Evolutionary conservation across 92 coral and sea anemone species (phyloP).

Genomic region (Parazoanthus darwini): DNA sequence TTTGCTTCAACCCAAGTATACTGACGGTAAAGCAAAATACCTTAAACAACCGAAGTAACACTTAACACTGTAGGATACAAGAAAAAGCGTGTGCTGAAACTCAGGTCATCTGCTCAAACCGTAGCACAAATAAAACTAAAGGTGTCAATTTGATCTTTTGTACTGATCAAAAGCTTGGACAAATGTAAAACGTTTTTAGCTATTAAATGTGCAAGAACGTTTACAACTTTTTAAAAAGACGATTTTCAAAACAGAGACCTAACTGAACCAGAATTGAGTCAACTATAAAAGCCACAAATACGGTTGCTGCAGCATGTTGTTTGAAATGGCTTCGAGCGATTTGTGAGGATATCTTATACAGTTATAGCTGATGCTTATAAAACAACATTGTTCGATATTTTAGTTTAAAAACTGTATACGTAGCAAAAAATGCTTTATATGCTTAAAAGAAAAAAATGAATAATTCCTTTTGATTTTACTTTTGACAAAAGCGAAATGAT

Average conservation of each 20-base stretch:
- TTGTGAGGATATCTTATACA: neutral
- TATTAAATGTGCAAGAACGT: neutral
- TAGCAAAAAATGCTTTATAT: too few species aligned
- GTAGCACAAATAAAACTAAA: too few species aligned
- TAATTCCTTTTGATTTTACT: too few species aligned
- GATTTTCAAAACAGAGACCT: too few species aligned
- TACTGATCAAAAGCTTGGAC: neutral
- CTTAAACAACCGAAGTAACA: neutral
- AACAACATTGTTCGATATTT: neutral
- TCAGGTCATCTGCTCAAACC: neutral
- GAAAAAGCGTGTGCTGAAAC: neutral
- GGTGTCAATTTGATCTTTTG: neutral
- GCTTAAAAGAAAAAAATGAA: too few species aligned
- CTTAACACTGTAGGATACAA: neutral
- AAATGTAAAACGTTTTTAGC: neutral
- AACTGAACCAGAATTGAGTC: neutral
- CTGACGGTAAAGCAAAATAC: neutral
- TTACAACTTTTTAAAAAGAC: neutral
- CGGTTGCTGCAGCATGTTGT: neutral
- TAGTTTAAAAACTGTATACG: neutral
- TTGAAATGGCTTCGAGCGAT: conserved; percentile 2
- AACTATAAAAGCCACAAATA: neutral
- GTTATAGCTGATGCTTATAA: neutral
- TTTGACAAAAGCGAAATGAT: too few species aligned
- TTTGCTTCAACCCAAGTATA: neutral